Base-by-base conservation (phyloP, 1,140 invertebrate species). In the Drosophila mayri region DNA sequence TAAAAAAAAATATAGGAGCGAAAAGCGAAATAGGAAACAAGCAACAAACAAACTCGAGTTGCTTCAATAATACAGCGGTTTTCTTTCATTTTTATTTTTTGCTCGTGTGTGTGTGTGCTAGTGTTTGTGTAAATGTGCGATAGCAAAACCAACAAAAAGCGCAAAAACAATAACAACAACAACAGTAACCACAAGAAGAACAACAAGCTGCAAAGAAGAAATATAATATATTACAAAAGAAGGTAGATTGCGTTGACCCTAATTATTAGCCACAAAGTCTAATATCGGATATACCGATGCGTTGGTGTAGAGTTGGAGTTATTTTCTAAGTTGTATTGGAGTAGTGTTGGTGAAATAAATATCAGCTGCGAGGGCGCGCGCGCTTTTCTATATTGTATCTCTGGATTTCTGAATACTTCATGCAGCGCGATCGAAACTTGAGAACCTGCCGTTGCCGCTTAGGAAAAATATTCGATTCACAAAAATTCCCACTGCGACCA, bases 381-480 rank as follows among this genome's bases (percentile, higher is more conserved):
- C 67, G 50, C 73, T 49, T 57, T 70, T 71, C 46, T 59, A 37
- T 38, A 54, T 37, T 37, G 35, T 37, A 38, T 37, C 50, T 54
- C 50, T 7, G 14, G 14, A 37, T 37, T 37, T 37, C 12, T 20
- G 52, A 25, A 38, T 38, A n/a, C 5, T 41, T 59, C 8, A 20
- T 30, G 55, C 38, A 59, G 68, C 41, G 68, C 37, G 68, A 71
- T 72, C 68, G 68, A 59, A 72, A 72, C 47, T 37, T 68, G 68
- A 72, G 66, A 71, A 59, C 35, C 22, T 32, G 54, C 35, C 30
- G 32, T 6, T 3, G 11, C 12, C 37, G 16, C n/a, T 11, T 47
- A 55, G 65, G 28, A 35, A 68, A 57, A 68, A 43, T 47, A 43
- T 71, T 72, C 67, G 43, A 70, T 71, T 71, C 66, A 70, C 64